These are phyloP conservation scores for Microcebus jonahi DNA, from an alignment of 2,113 vertebrate species.

Conservation along the genomic window DNA sequence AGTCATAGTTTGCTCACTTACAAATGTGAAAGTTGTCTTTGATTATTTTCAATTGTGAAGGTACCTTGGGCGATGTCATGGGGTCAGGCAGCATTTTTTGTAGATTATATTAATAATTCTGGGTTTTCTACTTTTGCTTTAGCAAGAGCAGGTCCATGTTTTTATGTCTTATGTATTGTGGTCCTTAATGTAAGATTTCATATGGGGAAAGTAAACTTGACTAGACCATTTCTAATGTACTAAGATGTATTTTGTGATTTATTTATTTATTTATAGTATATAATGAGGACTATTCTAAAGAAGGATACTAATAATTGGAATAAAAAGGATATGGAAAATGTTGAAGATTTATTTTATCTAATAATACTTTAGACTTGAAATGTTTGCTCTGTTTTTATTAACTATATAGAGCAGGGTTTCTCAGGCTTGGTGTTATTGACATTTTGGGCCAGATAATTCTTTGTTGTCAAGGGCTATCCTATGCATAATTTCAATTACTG, in stretches of 20 bases:
- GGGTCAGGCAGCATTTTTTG: not conserved
- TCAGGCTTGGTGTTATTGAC: not conserved
- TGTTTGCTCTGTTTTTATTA: slow-evolving; percentile 28
- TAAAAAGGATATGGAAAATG: slow-evolving; percentile 10
- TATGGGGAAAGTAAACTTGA: not conserved
- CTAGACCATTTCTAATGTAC: slow-evolving; percentile 42
- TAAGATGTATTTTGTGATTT: slow-evolving; percentile 25
- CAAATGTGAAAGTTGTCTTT: slow-evolving; percentile 39
- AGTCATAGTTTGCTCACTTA: not conserved
- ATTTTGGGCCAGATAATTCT: not conserved
- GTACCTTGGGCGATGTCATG: not conserved
- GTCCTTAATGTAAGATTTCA: slow-evolving; percentile 23
- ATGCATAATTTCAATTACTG: not conserved
- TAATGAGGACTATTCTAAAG: slow-evolving; percentile 26
- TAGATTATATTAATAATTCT: slow-evolving; percentile 29
- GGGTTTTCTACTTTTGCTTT: slow-evolving; percentile 38
- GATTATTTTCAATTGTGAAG: slow-evolving; percentile 34
- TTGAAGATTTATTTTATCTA: not conserved
- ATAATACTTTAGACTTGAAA: slow-evolving; percentile 11
- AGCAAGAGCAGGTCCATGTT: not conserved
- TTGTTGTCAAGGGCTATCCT: not conserved
- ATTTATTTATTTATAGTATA: not conserved
- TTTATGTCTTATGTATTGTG: not conserved
- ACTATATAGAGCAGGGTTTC: not conserved
- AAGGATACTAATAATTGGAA: slow-evolving; percentile 11